These are phyloP conservation scores for Umimayanthus kanabou DNA, from an alignment of 92 coral and sea anemone species.

Conservation along the genomic window DNA sequence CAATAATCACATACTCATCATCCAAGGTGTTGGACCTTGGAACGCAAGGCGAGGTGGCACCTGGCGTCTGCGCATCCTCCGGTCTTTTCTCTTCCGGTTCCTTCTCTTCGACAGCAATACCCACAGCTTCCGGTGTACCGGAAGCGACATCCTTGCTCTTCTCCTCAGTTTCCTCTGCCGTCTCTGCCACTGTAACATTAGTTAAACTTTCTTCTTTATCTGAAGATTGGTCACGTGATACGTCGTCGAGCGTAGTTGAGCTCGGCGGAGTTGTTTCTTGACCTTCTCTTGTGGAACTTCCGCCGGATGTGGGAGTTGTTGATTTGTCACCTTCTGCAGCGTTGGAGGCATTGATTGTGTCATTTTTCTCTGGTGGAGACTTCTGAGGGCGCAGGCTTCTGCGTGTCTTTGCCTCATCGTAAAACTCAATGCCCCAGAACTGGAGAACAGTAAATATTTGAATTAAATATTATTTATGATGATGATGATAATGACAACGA, in stretches of 20 bases:
- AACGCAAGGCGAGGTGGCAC: background rate
- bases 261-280: background rate
- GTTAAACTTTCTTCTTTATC: background rate
- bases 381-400: slow-evolving; percentile 19
- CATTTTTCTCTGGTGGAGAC: slow-evolving; percentile 4
- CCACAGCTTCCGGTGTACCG: background rate
- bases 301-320: background rate
- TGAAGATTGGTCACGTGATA: background rate
- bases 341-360: background rate
- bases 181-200: background rate
- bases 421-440: slow-evolving; percentile 96
- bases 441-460: slow-evolving; percentile 15
- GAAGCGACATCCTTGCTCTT: background rate
- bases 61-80: background rate
- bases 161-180: background rate
- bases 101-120: background rate
- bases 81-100: background rate
- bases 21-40: slow-evolving; percentile 50
- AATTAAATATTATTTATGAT: background rate
- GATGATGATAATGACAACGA: too few species aligned
- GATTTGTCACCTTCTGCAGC: background rate
- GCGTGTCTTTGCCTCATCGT: slow-evolving; percentile 64
- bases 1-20: slow-evolving; percentile 82
- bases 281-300: background rate
- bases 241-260: background rate